A percentile compares a stretch with the other conserved stretches of the same genome.
These are phyloP conservation scores for Metacarcinus magister DNA, from an alignment of 2,888 invertebrate genomes.

Conservation along the genomic window DNA sequence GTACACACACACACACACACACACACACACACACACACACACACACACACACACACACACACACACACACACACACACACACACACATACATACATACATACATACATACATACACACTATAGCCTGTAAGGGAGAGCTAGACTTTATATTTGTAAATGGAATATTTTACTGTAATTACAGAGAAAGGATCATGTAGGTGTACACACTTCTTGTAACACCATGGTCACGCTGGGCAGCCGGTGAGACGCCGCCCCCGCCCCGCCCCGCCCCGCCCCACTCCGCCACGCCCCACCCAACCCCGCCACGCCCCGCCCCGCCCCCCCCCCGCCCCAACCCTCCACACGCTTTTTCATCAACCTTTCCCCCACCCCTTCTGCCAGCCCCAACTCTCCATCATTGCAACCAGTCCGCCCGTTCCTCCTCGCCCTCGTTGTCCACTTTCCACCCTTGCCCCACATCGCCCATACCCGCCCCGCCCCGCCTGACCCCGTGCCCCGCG, in stretches of 20 bases:
- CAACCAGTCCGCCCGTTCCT: background rate
- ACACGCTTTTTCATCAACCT: background rate
- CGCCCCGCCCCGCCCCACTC: background rate
- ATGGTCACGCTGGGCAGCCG: background rate
- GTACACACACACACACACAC: background rate
- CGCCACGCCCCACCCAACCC: background rate
- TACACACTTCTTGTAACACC: constrained; percentile 29
- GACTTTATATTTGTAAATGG: constrained; percentile 39
- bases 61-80: background rate
- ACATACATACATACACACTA: background rate
- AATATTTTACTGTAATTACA: constrained; percentile 21
- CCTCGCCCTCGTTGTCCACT: no score
- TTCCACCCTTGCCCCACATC: no score
- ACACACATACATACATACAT: background rate
- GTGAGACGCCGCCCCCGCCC: background rate
- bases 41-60: background rate
- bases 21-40: background rate
- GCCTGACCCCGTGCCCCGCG: background rate
- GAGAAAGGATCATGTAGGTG: background rate
- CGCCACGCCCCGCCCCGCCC: background rate
- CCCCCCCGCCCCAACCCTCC: background rate
- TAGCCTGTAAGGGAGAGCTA: background rate
- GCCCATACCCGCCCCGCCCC: background rate
- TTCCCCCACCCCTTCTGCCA: background rate
- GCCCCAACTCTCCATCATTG: background rate